A percentile compares a stretch with the other conserved stretches of the same genome.
These are phyloP conservation scores for Silurus asotus DNA, from an alignment of 2,113 vertebrate genomes.

Conservation along the genomic window DNA sequence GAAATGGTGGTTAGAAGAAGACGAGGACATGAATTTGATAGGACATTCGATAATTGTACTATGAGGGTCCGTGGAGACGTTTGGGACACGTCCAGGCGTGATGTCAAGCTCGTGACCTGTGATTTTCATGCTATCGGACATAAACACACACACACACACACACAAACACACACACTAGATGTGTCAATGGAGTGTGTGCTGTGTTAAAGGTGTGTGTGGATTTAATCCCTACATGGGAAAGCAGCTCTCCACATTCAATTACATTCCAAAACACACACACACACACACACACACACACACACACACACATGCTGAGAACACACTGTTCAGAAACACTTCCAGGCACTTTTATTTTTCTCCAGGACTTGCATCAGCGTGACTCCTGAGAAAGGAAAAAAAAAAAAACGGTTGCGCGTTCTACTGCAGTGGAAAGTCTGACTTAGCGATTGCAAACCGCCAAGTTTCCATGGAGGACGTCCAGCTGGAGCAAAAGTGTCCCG, in stretches of 20 bases:
- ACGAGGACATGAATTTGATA: neutral
- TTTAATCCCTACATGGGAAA: neutral
- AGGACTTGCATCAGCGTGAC: conserved; percentile 11
- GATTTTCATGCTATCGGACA: neutral
- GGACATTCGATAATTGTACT: too few species aligned
- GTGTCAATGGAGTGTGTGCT: neutral
- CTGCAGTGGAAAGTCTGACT: conserved; percentile 46
- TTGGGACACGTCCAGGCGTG: too few species aligned
- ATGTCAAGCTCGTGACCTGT: neutral
- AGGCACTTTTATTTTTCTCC: neutral
- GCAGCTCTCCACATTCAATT: neutral
- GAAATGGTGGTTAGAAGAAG: neutral
- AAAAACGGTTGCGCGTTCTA: neutral
- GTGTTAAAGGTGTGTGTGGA: neutral
- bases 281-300: neutral
- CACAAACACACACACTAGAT: neutral
- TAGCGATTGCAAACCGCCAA: conserved; percentile 26
- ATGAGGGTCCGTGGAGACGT: too few species aligned
- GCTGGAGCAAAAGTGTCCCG: conserved; percentile 32
- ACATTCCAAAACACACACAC: neutral
- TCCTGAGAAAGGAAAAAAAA: neutral
- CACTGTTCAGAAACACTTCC: neutral
- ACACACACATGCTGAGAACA: neutral
- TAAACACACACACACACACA: neutral
- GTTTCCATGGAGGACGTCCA: conserved; percentile 38